Evolutionary conservation across 2,888 invertebrate species (phyloP), one percentile per base, ranked within the genome.

Genomic region (Nineta flava): DNA sequence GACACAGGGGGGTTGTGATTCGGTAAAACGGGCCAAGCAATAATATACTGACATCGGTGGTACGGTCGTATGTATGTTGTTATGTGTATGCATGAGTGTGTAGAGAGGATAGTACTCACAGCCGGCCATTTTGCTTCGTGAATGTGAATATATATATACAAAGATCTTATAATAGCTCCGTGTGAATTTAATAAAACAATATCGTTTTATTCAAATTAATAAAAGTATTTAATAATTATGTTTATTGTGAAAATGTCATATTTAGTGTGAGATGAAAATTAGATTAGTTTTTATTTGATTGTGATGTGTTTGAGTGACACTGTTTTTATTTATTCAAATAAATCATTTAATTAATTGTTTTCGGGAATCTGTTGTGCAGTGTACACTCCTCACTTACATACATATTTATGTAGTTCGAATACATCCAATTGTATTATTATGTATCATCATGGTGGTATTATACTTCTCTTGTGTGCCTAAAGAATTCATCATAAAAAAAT

Each of bases 51-150:
- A 26, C 26, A 26, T 44, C 44, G 44, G 19, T 26, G 19, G 19
- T 26, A 44, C 26, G 21, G 44, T 44, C 43, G 44, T 21, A 21
- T 17, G 43, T 42, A 17, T 16, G 15, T 13, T 42, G 42, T 42
- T 17, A 15, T 42, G n/a, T 42, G 15, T 42, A 15, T 15, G 49
- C 49, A 35, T 31, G 44, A 44, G 48, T 42, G 44, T 44, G 26
- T 21, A 44, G 9, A 49, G 45, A 49, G 49, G 38, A 49, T 49
- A 49, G 44, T 5, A 19, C 5, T 26, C 26, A 26, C 45, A 49
- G 49, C 49, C 49, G 45, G 49, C 49, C 49, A 49, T 49, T 49
- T 49, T 49, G 49, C 49, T 49, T 49, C 49, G 49, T 49, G 49
- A 45, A 49, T 45, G 45, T 49, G 49, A 49, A 49, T 44, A 31